Evolutionary conservation across 2,113 vertebrate species (phyloP).

Genomic region (Acinonyx jubatus): DNA sequence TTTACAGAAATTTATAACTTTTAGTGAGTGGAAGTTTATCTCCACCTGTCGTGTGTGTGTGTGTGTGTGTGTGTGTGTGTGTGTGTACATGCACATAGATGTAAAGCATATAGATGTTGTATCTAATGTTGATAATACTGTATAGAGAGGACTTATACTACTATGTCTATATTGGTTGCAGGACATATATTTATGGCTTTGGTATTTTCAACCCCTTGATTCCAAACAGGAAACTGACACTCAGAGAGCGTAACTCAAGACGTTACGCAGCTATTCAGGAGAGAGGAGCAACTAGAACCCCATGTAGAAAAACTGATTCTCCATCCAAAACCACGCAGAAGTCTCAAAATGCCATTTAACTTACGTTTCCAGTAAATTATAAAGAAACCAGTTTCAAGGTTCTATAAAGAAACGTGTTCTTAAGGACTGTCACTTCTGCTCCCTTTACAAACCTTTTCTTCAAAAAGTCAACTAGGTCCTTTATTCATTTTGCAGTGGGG

Average conservation of each 20-base stretch:
- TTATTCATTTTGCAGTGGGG: not conserved
- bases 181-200: not conserved
- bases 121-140: not conserved
- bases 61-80: not conserved
- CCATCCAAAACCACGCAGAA: not conserved
- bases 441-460: not conserved
- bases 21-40: not conserved
- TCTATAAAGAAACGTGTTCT: not conserved
- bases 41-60: not conserved
- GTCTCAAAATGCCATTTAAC: not conserved
- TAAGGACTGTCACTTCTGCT: not conserved
- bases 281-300: not conserved
- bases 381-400: not conserved
- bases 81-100: not conserved
- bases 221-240: not conserved
- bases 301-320: not conserved
- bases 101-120: not conserved
- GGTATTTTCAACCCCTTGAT: not conserved
- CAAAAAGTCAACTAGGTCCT: not conserved
- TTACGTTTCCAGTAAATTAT: not conserved
- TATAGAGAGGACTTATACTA: not conserved
- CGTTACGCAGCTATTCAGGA: not conserved
- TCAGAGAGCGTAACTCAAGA: not conserved
- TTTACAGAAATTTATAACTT: not conserved
- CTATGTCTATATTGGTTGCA: not conserved